These are phyloP conservation scores for Microcaecilia unicolor DNA, from an alignment of 2,797 vertebrate species.

Conservation along the genomic window DNA sequence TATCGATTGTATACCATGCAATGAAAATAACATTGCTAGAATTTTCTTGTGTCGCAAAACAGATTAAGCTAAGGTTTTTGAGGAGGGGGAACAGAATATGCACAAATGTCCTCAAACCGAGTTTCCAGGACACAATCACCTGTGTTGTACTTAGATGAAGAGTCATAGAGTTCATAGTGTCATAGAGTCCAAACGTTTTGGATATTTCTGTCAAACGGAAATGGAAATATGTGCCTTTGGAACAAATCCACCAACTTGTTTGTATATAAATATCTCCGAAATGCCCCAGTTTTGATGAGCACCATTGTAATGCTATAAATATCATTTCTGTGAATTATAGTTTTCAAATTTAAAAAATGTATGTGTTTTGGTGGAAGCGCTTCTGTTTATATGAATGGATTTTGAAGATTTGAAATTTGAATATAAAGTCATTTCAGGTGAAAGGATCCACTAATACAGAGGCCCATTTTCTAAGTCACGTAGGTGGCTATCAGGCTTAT, in stretches of 20 bases:
- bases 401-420: background rate
- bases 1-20: background rate
- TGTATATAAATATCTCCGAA: conserved; percentile 27
- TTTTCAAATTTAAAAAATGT: conserved; percentile 46
- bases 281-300: conserved; percentile 40
- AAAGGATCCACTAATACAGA: too few species aligned
- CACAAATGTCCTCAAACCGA: conserved; percentile 12
- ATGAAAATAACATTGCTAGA: background rate
- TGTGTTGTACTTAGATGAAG: conserved; percentile 15
- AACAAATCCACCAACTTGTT: conserved; percentile 3
- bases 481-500: too few species aligned
- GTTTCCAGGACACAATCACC: conserved; percentile 2
- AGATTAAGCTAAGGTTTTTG: too few species aligned
- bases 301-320: conserved; percentile 29
- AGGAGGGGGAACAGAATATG: too few species aligned
- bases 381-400: background rate
- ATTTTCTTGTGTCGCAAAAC: conserved; percentile 18
- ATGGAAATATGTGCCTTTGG: background rate
- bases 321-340: conserved; percentile 38
- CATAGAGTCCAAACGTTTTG: background rate
- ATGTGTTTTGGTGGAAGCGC: conserved; percentile 37
- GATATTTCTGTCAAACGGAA: conserved; percentile 22
- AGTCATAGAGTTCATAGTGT: background rate
- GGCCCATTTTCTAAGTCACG: too few species aligned
- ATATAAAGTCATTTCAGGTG: background rate